Conservation (phyloP, 2,888 invertebrate species). For the Torymus tubicola region DNA sequence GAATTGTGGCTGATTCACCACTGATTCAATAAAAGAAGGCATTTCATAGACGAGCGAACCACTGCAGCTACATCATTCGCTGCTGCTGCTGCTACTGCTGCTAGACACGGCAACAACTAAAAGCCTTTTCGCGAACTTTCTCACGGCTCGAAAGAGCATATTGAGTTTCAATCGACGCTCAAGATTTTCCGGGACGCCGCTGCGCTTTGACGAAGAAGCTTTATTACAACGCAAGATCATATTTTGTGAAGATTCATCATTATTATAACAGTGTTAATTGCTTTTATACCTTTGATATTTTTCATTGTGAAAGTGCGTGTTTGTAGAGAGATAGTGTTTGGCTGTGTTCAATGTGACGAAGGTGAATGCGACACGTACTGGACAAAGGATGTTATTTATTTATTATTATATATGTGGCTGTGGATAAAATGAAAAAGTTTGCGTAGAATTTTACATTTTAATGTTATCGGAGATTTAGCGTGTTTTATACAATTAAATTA, state of each 20-base stretch:
- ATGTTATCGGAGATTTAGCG: too few species aligned
- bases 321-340: too few species aligned
- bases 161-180: conserved; percentile 34
- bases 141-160: conserved; percentile 11
- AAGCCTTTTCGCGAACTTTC: conserved; percentile 22
- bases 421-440: too few species aligned
- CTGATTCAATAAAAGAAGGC: conserved; percentile 69
- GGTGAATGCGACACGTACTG: too few species aligned
- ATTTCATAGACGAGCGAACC: conserved; percentile 67
- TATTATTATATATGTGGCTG: too few species aligned
- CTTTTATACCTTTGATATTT: not conserved
- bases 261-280: conserved; percentile 29
- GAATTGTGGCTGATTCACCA: conserved; percentile 66
- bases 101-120: not conserved
- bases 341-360: too few species aligned
- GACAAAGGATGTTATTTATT: too few species aligned
- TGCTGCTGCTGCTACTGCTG: not conserved
- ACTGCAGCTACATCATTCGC: too few species aligned
- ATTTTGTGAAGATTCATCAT: not conserved
- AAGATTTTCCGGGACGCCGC: conserved; percentile 24
- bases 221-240: not conserved
- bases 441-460: too few species aligned
- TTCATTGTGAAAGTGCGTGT: too few species aligned
- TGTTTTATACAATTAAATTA: too few species aligned
- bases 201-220: conserved; percentile 7